Evolutionary conservation across 1,140 invertebrate genomes (phyloP), one percentile per base, ranked within the genome.

Genomic region (Zaprionus vittiger): DNA sequence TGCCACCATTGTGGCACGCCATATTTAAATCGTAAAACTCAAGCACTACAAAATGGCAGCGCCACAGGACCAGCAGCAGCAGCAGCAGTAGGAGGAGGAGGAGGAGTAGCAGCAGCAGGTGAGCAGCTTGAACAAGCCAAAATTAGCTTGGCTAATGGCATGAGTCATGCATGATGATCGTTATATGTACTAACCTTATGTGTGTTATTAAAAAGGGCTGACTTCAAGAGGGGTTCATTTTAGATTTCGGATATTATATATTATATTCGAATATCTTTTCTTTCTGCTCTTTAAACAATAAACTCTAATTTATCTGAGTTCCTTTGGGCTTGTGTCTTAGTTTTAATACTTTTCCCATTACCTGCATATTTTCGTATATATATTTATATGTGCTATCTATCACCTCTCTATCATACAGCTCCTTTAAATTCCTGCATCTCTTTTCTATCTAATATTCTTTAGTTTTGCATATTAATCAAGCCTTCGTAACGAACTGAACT

Each of bases 1-100:
- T 89, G 84, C 55, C 69, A 55, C 54, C 83, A 89, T 38, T 89
- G 84, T 37, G 84, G 85, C 67, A 90, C 84, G 37, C 84, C 84
- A 34, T 89, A 68, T 66, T 72, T 72, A 47, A 60, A 26, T n/a
- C 71, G 78, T 54, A 63, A 69, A 47, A 62, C 15, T 62, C 47
- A 55, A 65, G 26, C 64, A 54, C 52, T 63, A 5, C 64, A 59
- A 57, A 84, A 83, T 17, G 70, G 60, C 31, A 26, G 14, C 63
- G 12, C 56, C 4, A 2, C 47, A 11, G 20, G 47, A 24, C 20
- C 47, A 47, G 17, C 54, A 64, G 37, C 49, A 69, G 14, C 37
- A 26, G 4, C 11, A 60, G 5, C 11, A 11, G 12, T 0, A 52
- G 47, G 20, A 37, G 24, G 41, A 63, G 37, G 49, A n/a, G n/a